These are phyloP conservation scores for Dicentrarchus labrax DNA, from an alignment of 2,113 vertebrate species.

Conservation along the genomic window DNA sequence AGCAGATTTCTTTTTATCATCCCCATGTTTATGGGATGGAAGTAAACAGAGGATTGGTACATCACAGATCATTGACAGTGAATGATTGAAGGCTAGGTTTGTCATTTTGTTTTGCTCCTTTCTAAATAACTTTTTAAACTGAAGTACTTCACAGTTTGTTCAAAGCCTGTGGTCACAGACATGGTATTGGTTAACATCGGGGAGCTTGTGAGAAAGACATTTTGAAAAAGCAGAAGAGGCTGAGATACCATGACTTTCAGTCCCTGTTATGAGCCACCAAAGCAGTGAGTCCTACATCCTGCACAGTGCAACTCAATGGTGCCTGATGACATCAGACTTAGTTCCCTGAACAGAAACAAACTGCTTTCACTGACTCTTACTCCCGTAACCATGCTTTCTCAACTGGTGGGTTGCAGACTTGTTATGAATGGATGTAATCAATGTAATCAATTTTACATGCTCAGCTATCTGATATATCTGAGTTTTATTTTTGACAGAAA, in stretches of 20 bases:
- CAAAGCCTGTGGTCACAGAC: background rate
- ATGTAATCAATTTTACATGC: too few species aligned
- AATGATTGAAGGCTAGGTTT: background rate
- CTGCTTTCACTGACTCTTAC: too few species aligned
- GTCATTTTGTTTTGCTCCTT: constrained; percentile 4
- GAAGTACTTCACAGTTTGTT: background rate
- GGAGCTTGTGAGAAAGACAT: background rate
- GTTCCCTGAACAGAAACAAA: background rate
- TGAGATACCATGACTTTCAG: background rate
- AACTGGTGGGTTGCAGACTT: too few species aligned
- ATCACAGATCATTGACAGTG: constrained; percentile 23
- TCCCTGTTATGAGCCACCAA: background rate
- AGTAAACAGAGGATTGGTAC: constrained; percentile 26
- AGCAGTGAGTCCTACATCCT: background rate
- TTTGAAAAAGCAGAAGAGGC: background rate
- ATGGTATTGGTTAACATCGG: background rate
- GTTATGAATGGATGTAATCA: too few species aligned
- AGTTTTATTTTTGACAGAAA: too few species aligned
- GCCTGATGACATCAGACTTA: background rate
- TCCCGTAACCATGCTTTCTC: too few species aligned
- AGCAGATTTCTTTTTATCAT: constrained; percentile 58
- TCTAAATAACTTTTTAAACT: background rate
- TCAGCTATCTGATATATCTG: too few species aligned
- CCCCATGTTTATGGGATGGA: constrained; percentile 30
- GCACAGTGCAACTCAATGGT: background rate